These are phyloP conservation scores for Galendromus occidentalis DNA, from an alignment of 1,140 invertebrate genomes.

Conservation along the genomic window DNA sequence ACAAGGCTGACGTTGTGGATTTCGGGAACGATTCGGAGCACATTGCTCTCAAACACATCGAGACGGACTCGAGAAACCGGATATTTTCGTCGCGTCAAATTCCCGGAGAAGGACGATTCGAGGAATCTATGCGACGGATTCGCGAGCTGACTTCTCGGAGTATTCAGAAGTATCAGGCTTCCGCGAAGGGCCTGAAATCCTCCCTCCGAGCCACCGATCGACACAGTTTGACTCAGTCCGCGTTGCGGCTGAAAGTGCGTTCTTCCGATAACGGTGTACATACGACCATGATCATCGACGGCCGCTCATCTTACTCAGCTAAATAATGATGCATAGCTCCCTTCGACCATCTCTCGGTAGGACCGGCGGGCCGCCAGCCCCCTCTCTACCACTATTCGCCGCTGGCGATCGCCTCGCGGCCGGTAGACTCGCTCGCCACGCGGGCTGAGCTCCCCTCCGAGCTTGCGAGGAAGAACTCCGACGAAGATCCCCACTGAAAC, in stretches of 20 bases:
- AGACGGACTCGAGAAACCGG: neutral
- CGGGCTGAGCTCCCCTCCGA: too few species aligned
- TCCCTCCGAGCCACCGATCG: neutral
- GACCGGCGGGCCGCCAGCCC: too few species aligned
- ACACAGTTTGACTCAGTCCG: neutral
- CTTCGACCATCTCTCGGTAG: too few species aligned
- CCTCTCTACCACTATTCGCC: too few species aligned
- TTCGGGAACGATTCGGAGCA: neutral
- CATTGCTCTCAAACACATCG: neutral
- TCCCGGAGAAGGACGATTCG: neutral
- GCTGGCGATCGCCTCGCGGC: too few species aligned
- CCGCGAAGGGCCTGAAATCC: neutral
- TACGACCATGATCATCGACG: neutral
- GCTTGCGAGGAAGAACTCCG: too few species aligned
- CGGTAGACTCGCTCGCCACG: too few species aligned
- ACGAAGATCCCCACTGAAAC: too few species aligned
- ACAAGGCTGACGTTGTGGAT: neutral
- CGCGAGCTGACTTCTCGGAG: neutral
- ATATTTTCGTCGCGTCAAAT: neutral
- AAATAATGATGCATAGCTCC: too few species aligned
- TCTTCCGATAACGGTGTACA: neutral
- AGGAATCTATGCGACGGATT: conserved; percentile 1
- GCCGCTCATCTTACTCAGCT: neutral
- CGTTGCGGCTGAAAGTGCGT: neutral
- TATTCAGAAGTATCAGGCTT: neutral